These are phyloP conservation scores for Prosapia bicincta DNA, from an alignment of 2,888 invertebrate species.

Conservation along the genomic window DNA sequence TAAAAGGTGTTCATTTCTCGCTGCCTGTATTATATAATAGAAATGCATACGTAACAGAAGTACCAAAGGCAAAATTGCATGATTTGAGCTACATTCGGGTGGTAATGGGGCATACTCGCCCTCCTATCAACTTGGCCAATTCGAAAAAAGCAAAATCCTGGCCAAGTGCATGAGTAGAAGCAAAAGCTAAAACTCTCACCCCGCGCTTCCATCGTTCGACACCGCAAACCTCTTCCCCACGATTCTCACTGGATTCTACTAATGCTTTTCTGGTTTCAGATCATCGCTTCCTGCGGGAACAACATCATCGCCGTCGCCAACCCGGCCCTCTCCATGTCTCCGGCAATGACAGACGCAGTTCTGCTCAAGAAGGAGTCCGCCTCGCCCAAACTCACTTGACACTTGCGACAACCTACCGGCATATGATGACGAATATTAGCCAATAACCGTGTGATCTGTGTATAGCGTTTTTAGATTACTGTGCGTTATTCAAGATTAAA, in stretches of 20 bases:
- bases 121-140: no score
- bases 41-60: no score
- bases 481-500: neutral
- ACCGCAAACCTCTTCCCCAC: no score
- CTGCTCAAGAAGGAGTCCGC: slow-evolving; percentile 24
- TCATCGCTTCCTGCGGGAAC: slow-evolving; percentile 80
- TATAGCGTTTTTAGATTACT: neutral
- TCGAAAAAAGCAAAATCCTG: no score
- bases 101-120: no score
- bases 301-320: slow-evolving; percentile 88
- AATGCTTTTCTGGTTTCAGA: slow-evolving; percentile 48
- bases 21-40: no score
- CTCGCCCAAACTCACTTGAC: slow-evolving; percentile 17
- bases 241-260: neutral
- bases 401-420: neutral
- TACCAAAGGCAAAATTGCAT: no score
- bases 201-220: no score
- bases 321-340: slow-evolving; percentile 63
- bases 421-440: neutral
- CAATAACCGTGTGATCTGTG: neutral
- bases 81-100: no score
- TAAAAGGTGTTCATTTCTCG: no score
- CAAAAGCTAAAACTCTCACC: no score
- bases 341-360: slow-evolving; percentile 21
- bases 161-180: no score